Evolutionary conservation across 2,888 invertebrate species (phyloP), one percentile per base, ranked within the genome.

Genomic region (Pterostichus madidus): DNA sequence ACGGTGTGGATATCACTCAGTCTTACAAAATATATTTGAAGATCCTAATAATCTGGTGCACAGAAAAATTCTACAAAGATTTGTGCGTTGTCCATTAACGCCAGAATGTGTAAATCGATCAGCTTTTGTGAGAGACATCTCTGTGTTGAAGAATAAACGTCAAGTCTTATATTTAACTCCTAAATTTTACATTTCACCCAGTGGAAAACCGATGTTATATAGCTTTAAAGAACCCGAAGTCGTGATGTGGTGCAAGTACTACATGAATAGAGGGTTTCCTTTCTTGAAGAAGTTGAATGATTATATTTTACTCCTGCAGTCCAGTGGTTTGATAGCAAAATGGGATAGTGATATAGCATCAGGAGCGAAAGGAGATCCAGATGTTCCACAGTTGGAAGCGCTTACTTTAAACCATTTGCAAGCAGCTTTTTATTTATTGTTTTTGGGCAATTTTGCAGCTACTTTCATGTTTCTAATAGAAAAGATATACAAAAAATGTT

Each of bases 301-400:
- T 39, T 68, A 84, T 17, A 46, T 84, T 39, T 35, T 56, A 11
- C 44, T 31, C 11, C 31, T 85, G 71, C 71, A 73, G 13, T 82
- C 84, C 24, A 78, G 71, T 39, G 85, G 85, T 31, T 79, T 85
- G 17, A 77, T 85, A n/a, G 49, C 68, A 24, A 84, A 85, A 49
- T 85, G 85, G 85, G 85, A 84, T 59, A 81, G 68, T 11, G 84
- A 84, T 17, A 77, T 77, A 39, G 56, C 59, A 15, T 35, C 15
- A 2, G 49, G 24, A 39, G 49, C 52, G 5, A 56, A 35, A 24
- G n/a, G 53, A n/a, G 77, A 31, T 10, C 17, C 46, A 46, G 79
- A 79, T 46, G 31, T 39, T 1, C 52, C 79, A 13, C 44, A 61
- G 24, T 49, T 64, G n/a, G 61, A 79, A 61, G 15, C 79, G 6